Evolutionary conservation across 2,888 invertebrate species (phyloP), one percentile per base, ranked within the genome.

Genomic region (Poecilus cupreus): DNA sequence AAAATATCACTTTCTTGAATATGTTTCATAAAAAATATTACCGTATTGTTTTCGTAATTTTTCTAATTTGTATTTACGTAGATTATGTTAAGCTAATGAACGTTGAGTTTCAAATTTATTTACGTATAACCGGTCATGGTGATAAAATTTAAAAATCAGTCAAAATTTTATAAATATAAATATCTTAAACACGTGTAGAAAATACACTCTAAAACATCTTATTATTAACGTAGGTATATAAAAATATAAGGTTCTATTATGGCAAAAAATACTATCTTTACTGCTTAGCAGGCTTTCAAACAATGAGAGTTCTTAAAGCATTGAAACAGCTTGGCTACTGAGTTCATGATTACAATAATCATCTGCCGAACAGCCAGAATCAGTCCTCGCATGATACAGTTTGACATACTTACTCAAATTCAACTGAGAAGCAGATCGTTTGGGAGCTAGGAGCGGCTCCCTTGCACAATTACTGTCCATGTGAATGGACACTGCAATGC

Each of bases 361-460:
- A 39, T 85, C 84, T 43, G 80, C 81, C 39, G 81, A 77, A 60
- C 75, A 82, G 3, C 78, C 82, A 74, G 77, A 82, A 83, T 80
- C 85, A 82, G 81, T 83, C 82, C 75, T 80, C 26, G 68, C 78
- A 70, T 85, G 84, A 70, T 86, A 86, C 68, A 85, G 83, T 68
- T 84, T 84, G 68, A 87, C 86, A 82, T 86, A 86, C 82, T 86
- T 87, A 70, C 86, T 84, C 74, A 87, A 84, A 80, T 84, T 86
- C 70, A 88, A 83, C 20, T 82, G 82, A 13, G 83, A 84, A 13
- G 82, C 79, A 4, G 83, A 83, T 13, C 83, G 82, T 5, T 85
- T 86, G n/a, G 85, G 78, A 24, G 88, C 88, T 39, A 89, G 83
- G 3, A 89, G 85, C 2, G 89, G 89, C 82, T 88, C 88, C 64